A percentile compares a stretch with the other conserved stretches of the same genome.
Evolutionary conservation across 2,888 invertebrate species (phyloP).

Genomic region (Rhyacophila evoluta): DNA sequence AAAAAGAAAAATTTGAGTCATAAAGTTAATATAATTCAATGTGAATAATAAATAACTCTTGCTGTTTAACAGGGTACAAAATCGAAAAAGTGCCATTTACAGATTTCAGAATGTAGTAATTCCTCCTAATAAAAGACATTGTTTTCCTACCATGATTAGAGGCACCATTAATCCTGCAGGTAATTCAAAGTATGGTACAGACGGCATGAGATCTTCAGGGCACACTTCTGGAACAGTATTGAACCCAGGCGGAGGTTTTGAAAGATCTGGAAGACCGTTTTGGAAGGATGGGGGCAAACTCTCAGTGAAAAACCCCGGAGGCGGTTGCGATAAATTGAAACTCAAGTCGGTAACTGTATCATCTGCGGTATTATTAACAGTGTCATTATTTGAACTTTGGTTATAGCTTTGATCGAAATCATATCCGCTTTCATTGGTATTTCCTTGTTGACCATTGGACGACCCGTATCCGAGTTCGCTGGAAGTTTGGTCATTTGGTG

Average conservation of each 20-base stretch:
- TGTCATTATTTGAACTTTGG: constrained; percentile 37
- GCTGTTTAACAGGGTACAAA: too few relatives aligned
- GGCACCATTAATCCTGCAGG: constrained; percentile 99
- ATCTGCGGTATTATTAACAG: constrained; percentile 56
- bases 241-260: constrained; percentile 89
- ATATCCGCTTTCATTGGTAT: constrained; percentile 67
- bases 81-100: too few relatives aligned
- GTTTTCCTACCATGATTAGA: constrained; percentile 81
- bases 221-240: constrained; percentile 66
- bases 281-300: constrained; percentile 66
- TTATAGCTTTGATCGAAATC: constrained; percentile 62
- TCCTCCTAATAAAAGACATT: too few relatives aligned
- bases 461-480: constrained; percentile 46
- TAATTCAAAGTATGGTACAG: constrained; percentile 95
- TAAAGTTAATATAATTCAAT: too few relatives aligned
- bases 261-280: constrained; percentile 82
- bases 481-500: constrained; percentile 56
- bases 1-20: too few relatives aligned
- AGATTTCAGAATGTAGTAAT: too few relatives aligned
- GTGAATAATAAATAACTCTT: too few relatives aligned
- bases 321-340: constrained; percentile 67
- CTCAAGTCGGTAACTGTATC: constrained; percentile 57
- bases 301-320: constrained; percentile 63
- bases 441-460: constrained; percentile 61
- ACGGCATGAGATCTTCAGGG: constrained; percentile 84